Evolutionary conservation across 2,797 vertebrate species (phyloP).

Genomic region (Spondyliosoma cantharus): DNA sequence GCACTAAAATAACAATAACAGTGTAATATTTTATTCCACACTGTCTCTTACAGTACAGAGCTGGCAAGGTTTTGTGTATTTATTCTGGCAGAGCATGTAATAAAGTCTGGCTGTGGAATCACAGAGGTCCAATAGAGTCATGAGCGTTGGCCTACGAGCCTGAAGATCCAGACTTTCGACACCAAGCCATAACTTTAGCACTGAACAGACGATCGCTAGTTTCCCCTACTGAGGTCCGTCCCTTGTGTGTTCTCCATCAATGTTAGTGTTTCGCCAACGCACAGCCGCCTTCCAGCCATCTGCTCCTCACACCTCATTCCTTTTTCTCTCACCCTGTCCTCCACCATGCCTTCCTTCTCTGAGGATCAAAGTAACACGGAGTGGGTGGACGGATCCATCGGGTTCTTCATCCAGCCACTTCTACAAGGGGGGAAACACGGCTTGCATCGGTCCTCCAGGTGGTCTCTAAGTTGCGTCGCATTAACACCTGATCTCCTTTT

Average conservation of each 20-base stretch:
- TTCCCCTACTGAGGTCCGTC: constrained; percentile 79
- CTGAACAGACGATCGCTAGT: constrained; percentile 75
- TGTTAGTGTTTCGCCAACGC: constrained; percentile 84
- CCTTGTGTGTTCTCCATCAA: constrained; percentile 80
- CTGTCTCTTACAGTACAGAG: constrained; percentile 7
- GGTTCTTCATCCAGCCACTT: constrained; percentile 60
- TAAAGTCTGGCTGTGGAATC: constrained; percentile 36
- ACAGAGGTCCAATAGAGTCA: constrained; percentile 37
- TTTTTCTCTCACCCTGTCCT: constrained; percentile 84
- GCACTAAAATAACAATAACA: constrained; percentile 42
- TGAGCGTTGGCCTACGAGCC: constrained; percentile 45
- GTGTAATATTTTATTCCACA: constrained; percentile 33
- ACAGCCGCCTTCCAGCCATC: constrained; percentile 83
- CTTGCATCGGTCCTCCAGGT: constrained; percentile 41
- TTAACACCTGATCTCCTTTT: constrained; percentile 32
- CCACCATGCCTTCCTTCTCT: constrained; percentile 78
- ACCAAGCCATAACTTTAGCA: constrained; percentile 76
- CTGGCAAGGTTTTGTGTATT: constrained; percentile 26
- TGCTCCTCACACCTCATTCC: constrained; percentile 84
- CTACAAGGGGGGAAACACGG: constrained; percentile 36
- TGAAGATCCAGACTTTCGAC: constrained; percentile 69
- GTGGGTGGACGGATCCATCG: constrained; percentile 74
- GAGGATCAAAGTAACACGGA: constrained; percentile 77
- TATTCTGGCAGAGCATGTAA: constrained; percentile 19
- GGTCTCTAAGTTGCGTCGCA: constrained; percentile 30